Evolutionary conservation across 2,113 vertebrate species (phyloP).

Genomic region (Salvelinus sp.): DNA sequence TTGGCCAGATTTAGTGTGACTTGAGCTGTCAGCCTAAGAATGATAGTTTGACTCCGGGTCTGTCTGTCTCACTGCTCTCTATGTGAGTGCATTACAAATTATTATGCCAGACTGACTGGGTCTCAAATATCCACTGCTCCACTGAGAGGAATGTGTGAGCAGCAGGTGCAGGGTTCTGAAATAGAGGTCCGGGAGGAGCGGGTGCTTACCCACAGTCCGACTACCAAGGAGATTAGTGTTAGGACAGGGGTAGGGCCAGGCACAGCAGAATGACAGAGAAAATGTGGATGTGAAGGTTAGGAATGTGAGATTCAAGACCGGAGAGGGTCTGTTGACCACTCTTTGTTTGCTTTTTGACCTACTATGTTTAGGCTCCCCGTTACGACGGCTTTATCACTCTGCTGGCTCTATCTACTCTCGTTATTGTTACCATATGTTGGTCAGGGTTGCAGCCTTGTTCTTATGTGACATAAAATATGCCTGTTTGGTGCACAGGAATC

Average conservation of each 20-base stretch:
- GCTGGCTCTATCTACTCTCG: not conserved
- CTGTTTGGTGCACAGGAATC: not conserved
- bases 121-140: constrained; percentile 50
- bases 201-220: constrained; percentile 29
- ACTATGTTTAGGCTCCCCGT: not conserved
- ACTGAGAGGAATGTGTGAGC: constrained; percentile 61
- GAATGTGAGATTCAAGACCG: not conserved
- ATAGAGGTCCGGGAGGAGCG: constrained; percentile 63
- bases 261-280: constrained; percentile 26
- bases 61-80: not conserved
- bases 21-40: not conserved
- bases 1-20: not conserved
- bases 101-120: constrained; percentile 20
- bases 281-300: constrained; percentile 27
- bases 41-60: not conserved
- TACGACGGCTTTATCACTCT: no score
- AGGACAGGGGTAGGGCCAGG: constrained; percentile 7
- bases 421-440: not conserved
- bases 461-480: not conserved
- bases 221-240: constrained; percentile 36
- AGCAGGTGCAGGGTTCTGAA: constrained; percentile 74
- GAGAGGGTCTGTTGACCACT: not conserved
- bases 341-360: constrained; percentile 22
- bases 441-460: not conserved
- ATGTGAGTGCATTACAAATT: not conserved